Evolutionary conservation across 2,113 vertebrate genomes (phyloP), one percentile per base, ranked within the genome.

Genomic region (Herpetotheres cachinnans): DNA sequence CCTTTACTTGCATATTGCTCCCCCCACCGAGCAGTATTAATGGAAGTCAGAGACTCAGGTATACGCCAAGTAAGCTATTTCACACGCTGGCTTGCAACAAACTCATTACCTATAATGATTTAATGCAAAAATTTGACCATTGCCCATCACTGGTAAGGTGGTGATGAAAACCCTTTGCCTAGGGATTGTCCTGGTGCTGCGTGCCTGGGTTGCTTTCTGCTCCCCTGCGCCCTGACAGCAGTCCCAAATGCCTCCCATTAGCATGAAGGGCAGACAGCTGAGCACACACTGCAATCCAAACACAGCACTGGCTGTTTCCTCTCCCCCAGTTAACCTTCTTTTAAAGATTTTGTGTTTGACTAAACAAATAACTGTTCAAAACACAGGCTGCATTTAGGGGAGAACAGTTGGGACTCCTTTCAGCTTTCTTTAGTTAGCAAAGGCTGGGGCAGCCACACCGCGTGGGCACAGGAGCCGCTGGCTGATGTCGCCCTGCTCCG

Each of bases 201-300:
- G 1, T 84, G 42, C 63, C 44, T 62, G 61, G 10, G 13, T 42
- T 86, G 65, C 25, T 49, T 65, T 59, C 66, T 76, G 81, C 73
- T 74, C 47, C 25, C 11, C 13, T 52, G 50, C 3, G 38, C 44
- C 16, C 17, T 67, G 65, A 72, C 13, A 86, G 25, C 1, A 1
- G 32, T 82, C 40, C 50, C 65, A 61, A 72, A 49, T 1, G 4
- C 10, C 26, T 82, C 0, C 72, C 26, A 79, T 94, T 87, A 93
- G 72, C 94, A 96, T 95, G 92, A 78, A 34, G 58, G 36, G 47
- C 91, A 95, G 95, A 96, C 91, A 90, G 70, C 77, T 89, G 67
- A 93, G 74, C 89, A 97, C 36, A 93, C 58, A 79, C 32, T 72
- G 58, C 54, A 82, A 56, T 89, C 40, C 65, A 91, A 87, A 92